phyloP scores from a whole-genome alignment of 2,113 vertebrate species.

The Actinemys pallida region DNA sequence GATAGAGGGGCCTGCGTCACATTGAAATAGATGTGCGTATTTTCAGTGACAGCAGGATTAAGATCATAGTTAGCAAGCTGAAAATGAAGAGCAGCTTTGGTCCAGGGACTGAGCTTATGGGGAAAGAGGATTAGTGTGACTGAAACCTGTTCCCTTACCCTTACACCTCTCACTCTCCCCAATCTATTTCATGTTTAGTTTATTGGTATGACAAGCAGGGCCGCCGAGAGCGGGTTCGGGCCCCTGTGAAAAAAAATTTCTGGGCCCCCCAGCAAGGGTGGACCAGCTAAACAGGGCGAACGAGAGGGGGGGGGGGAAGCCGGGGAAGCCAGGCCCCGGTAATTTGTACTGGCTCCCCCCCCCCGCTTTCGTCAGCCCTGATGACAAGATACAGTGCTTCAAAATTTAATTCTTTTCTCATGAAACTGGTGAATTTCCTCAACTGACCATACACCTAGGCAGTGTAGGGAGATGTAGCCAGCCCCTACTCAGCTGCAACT shows the following conservation, averaged over 20 bases:
- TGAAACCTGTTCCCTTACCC: not conserved
- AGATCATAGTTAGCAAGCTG: not conserved
- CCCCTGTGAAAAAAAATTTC: too few relatives aligned
- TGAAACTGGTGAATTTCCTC: not conserved
- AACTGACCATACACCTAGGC: not conserved
- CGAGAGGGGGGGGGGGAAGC: too few relatives aligned
- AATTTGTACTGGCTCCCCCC: too few relatives aligned
- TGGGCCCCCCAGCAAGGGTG: too few relatives aligned
- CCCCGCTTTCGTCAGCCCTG: too few relatives aligned
- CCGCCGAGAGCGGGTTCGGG: too few relatives aligned
- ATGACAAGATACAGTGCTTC: rapidly evolving
- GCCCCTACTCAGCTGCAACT: not conserved
- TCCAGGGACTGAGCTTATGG: not conserved
- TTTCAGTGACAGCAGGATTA: not conserved
- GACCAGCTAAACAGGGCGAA: too few relatives aligned
- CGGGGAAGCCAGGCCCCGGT: too few relatives aligned
- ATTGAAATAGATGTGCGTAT: not conserved
- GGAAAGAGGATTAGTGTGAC: not conserved
- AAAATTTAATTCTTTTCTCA: rapidly evolving
- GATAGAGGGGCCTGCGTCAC: rapidly evolving
- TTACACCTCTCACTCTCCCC: not conserved
- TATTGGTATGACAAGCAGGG: not conserved
- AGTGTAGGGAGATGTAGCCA: not conserved
- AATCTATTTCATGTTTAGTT: not conserved
- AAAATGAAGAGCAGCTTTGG: not conserved